phyloP scores from a whole-genome alignment of 2,888 invertebrate genomes.

The Pachycephus smyrnensis region DNA sequence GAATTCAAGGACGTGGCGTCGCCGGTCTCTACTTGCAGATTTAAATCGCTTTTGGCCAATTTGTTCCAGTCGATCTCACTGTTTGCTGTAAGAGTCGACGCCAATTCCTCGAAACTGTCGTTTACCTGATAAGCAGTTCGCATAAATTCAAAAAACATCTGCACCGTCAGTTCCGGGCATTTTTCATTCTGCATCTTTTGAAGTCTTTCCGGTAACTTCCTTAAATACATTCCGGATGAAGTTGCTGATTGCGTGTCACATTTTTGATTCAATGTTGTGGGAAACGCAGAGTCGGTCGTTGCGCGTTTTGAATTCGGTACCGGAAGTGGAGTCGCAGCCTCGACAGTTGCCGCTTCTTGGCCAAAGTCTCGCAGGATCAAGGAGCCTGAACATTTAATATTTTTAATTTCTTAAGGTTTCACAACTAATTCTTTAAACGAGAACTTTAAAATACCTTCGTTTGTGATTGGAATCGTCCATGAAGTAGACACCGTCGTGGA shows the following conservation, averaged over 20 bases:
- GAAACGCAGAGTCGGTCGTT: not conserved
- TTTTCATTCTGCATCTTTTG: constrained; percentile 34
- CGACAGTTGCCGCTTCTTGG: not conserved
- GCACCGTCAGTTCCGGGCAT: constrained; percentile 74
- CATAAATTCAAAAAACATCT: constrained; percentile 80
- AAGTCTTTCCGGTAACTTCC: constrained; percentile 25
- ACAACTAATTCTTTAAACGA: not conserved
- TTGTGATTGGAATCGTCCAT: constrained; percentile 21
- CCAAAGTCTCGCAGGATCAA: not conserved
- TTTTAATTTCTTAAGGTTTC: not conserved
- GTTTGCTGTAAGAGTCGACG: constrained; percentile 53
- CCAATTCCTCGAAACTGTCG: constrained; percentile 67
- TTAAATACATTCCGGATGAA: constrained; percentile 16
- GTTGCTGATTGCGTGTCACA: not conserved
- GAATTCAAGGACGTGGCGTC: not conserved
- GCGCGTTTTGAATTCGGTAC: not conserved
- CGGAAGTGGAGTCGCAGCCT: not conserved
- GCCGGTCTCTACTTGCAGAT: constrained; percentile 46
- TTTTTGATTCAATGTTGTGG: not conserved
- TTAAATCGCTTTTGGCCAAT: constrained; percentile 66
- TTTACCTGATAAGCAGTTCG: constrained; percentile 79
- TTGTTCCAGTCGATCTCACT: constrained; percentile 70
- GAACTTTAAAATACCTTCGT: constrained; percentile 27
- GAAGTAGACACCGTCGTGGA: constrained; percentile 17
- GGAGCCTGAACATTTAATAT: not conserved